These are phyloP conservation scores for Hemicordylus capensis DNA, from an alignment of 2,113 vertebrate genomes.

Conservation along the genomic window DNA sequence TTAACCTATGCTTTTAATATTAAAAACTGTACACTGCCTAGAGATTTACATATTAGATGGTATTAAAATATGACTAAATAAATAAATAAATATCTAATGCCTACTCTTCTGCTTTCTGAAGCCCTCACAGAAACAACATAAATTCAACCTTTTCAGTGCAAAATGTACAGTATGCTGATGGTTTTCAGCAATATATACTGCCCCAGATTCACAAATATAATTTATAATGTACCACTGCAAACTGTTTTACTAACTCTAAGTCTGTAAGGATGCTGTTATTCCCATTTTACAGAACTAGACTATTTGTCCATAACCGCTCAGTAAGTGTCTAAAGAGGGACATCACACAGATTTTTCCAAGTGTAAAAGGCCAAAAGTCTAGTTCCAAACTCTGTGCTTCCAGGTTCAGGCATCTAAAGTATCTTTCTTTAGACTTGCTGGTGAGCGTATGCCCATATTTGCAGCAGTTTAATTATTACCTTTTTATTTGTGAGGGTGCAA, in stretches of 20 bases:
- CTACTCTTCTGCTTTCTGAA: background rate
- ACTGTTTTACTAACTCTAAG: background rate
- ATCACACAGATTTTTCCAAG: background rate
- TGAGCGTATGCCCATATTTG: background rate
- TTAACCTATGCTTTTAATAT: too few species aligned
- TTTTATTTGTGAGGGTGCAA: constrained; percentile 81
- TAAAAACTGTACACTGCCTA: too few species aligned
- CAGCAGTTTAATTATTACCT: constrained; percentile 66
- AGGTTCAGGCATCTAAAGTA: background rate
- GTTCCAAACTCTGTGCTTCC: background rate
- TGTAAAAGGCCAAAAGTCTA: background rate
- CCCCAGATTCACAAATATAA: background rate
- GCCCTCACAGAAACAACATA: background rate
- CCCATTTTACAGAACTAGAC: background rate
- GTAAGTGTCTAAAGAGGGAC: background rate
- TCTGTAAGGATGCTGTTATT: background rate
- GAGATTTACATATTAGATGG: too few species aligned
- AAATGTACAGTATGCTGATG: background rate
- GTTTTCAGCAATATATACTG: too few species aligned
- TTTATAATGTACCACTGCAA: background rate
- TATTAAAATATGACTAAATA: too few species aligned
- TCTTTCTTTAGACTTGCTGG: background rate
- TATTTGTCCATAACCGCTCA: background rate
- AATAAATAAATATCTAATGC: too few species aligned
- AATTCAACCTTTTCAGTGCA: background rate